Evolutionary conservation across 2,888 invertebrate genomes (phyloP).

Genomic region (Elaeidobius kamerunicus): DNA sequence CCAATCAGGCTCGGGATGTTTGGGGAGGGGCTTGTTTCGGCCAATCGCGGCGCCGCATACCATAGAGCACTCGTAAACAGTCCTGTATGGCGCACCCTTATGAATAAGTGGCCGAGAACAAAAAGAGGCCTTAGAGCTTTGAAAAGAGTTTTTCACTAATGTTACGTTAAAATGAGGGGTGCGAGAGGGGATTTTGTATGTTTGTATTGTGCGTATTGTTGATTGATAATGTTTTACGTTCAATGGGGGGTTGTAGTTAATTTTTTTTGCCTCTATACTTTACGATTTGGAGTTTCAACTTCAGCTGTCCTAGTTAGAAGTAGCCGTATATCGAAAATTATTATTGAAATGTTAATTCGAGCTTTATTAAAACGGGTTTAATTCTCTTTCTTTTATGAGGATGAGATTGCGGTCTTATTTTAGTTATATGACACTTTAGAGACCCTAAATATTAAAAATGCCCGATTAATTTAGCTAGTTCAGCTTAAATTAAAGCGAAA

Average conservation of each 20-base stretch:
- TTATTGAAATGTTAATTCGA: not conserved
- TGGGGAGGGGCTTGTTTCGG: conserved; percentile 42
- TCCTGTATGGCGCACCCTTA: conserved; percentile 30
- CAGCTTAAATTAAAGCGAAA: too few relatives aligned
- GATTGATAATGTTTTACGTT: conserved; percentile 22
- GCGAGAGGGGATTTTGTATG: conserved; percentile 21
- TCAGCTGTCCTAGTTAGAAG: conserved; percentile 1
- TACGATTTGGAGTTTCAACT: conserved; percentile 9
- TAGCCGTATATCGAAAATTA: not conserved
- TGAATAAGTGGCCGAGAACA: conserved; percentile 28
- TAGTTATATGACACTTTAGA: too few relatives aligned
- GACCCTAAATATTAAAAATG: too few relatives aligned
- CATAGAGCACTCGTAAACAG: conserved; percentile 22
- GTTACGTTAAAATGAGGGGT: conserved; percentile 14
- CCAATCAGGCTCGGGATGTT: conserved; percentile 41
- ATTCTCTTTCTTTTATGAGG: too few relatives aligned
- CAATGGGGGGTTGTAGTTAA: conserved; percentile 12
- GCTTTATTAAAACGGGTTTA: not conserved
- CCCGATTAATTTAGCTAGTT: too few relatives aligned
- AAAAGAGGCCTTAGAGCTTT: conserved; percentile 23
- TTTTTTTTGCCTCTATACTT: conserved; percentile 17
- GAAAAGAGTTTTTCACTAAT: conserved; percentile 13
- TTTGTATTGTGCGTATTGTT: conserved; percentile 24
- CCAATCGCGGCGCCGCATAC: conserved; percentile 41
- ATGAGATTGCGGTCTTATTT: too few relatives aligned